A percentile compares a stretch with the other conserved stretches of the same genome.
These are phyloP conservation scores for Beris morrisii DNA, from an alignment of 2,888 invertebrate genomes.

Conservation along the genomic window DNA sequence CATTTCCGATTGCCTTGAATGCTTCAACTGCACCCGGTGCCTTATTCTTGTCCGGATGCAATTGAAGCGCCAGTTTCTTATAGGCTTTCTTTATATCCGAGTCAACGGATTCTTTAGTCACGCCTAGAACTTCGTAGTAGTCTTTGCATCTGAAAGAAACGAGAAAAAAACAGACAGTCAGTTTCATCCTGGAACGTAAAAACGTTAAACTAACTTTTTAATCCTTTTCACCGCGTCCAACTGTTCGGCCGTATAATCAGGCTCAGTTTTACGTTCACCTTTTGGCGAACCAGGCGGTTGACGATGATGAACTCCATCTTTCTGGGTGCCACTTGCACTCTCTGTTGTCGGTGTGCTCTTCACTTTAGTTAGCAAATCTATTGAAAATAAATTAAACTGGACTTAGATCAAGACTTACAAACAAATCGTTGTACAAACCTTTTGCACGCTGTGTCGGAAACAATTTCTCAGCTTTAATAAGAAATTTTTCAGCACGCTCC, in stretches of 20 bases:
- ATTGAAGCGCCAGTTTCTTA: conserved; percentile 73
- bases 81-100: conserved; percentile 72
- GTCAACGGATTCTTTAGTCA: conserved; percentile 67
- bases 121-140: conserved; percentile 76
- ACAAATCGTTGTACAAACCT: conserved; percentile 53
- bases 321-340: conserved; percentile 47
- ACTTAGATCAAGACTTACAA: background rate
- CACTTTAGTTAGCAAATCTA: conserved; percentile 56
- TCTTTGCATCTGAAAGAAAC: conserved; percentile 62
- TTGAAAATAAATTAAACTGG: conserved; percentile 39
- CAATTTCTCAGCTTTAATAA: conserved; percentile 67
- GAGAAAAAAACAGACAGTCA: background rate
- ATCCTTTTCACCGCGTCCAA: conserved; percentile 66
- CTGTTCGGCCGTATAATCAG: conserved; percentile 75
- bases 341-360: conserved; percentile 55
- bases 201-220: conserved; percentile 46
- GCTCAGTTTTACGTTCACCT: conserved; percentile 43
- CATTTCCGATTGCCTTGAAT: conserved; percentile 81
- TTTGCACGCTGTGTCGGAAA: conserved; percentile 66
- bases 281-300: conserved; percentile 43
- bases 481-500: conserved; percentile 66
- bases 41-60: conserved; percentile 83
- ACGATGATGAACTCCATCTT: conserved; percentile 49
- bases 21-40: conserved; percentile 80
- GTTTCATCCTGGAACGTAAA: background rate